Percentiles rank a stretch among this genome's conserved stretches.
These are phyloP conservation scores for Discoglossus pictus DNA, from an alignment of 2,797 vertebrate species.

Conservation along the genomic window DNA sequence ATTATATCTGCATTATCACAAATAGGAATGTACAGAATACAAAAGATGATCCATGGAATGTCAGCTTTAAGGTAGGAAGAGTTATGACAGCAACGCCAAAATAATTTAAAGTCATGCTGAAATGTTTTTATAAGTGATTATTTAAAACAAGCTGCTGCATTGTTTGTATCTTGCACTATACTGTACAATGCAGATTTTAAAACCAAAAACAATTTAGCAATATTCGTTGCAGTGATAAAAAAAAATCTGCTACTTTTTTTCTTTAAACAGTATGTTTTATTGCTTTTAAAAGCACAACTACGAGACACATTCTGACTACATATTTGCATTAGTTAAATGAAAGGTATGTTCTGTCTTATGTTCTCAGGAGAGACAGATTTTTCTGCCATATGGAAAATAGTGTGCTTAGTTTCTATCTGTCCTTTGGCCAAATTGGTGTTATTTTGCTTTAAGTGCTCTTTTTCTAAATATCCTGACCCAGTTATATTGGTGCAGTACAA, in stretches of 20 bases:
- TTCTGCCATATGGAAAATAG: slow-evolving; percentile 30
- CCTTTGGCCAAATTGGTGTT: slow-evolving; percentile 21
- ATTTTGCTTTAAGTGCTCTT: slow-evolving; percentile 35
- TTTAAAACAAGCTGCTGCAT: slow-evolving; percentile 1
- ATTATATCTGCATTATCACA: slow-evolving; percentile 3
- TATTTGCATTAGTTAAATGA: slow-evolving; percentile 26
- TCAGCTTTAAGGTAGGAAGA: slow-evolving; percentile 8
- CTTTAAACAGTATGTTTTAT: too few relatives aligned
- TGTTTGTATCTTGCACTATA: too few relatives aligned
- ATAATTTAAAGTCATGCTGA: not conserved
- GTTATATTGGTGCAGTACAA: slow-evolving; percentile 9
- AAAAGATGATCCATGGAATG: not conserved
- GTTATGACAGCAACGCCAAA: slow-evolving; percentile 6
- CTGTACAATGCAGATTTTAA: not conserved
- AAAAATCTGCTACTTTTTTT: too few relatives aligned
- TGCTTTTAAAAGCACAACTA: too few relatives aligned
- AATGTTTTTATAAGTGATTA: slow-evolving; percentile 4
- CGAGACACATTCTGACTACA: not conserved
- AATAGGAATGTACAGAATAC: not conserved
- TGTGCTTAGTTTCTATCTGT: slow-evolving; percentile 18
- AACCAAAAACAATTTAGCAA: too few relatives aligned
- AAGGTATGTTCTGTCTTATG: slow-evolving; percentile 2
- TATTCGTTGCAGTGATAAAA: too few relatives aligned
- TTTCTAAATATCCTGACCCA: slow-evolving; percentile 27
- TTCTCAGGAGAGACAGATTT: slow-evolving; percentile 35